A percentile compares a stretch with the other conserved stretches of the same genome.
These are phyloP conservation scores for Drosophila dives DNA, from an alignment of 2,888 invertebrate species.

Conservation along the genomic window DNA sequence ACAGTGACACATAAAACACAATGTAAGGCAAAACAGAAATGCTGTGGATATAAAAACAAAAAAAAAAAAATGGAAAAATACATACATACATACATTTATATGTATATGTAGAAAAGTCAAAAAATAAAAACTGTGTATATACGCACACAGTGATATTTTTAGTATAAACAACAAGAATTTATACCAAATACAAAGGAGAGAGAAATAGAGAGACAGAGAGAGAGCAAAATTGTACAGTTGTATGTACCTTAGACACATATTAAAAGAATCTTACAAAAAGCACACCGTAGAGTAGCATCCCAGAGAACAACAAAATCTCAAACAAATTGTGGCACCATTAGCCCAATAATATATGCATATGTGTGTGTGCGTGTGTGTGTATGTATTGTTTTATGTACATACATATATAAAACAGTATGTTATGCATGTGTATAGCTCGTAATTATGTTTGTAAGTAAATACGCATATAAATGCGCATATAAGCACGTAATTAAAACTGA, in stretches of 20 bases:
- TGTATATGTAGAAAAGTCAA: conserved; percentile 35
- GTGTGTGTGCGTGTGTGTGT: background rate
- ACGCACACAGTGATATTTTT: conserved; percentile 80
- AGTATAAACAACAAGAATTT: conserved; percentile 79
- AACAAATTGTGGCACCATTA: conserved; percentile 55
- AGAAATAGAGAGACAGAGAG: conserved; percentile 9
- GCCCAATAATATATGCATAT: conserved; percentile 21
- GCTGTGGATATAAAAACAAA: conserved; percentile 21
- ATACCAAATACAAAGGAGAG: conserved; percentile 48
- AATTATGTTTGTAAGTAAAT: conserved; percentile 40
- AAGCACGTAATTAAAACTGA: conserved; percentile 33
- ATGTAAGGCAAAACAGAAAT: conserved; percentile 47
- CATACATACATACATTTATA: background rate
- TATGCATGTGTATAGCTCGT: conserved; percentile 12
- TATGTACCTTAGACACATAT: conserved; percentile 37
- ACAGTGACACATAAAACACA: conserved; percentile 70
- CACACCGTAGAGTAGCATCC: conserved; percentile 30
- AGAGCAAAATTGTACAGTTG: conserved; percentile 30
- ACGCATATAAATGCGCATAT: conserved; percentile 2
- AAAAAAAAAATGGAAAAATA: conserved; percentile 8
- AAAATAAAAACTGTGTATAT: conserved; percentile 52
- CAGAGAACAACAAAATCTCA: conserved; percentile 49
- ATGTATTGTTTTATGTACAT: background rate
- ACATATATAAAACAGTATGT: background rate
- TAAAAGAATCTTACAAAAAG: conserved; percentile 60